A percentile compares a stretch with the other conserved stretches of the same genome.
These are phyloP conservation scores for Mamestra brassicae DNA, from an alignment of 2,888 invertebrate genomes.

Conservation along the genomic window DNA sequence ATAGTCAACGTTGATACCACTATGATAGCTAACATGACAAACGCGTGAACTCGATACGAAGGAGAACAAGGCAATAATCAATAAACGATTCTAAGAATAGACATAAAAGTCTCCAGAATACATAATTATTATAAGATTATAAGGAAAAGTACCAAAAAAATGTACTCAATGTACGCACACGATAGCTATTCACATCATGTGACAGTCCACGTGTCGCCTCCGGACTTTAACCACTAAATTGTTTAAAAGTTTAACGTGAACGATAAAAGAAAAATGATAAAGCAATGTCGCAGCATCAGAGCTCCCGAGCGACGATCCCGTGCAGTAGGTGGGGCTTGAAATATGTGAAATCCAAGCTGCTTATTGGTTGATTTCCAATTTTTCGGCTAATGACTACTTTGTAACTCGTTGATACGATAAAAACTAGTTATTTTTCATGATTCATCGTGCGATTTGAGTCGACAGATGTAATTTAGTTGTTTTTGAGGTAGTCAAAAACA, in stretches of 20 bases:
- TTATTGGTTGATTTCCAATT: constrained; percentile 28
- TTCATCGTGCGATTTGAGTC: constrained; percentile 20
- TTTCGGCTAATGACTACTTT: constrained; percentile 1
- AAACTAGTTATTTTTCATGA: constrained; percentile 3
- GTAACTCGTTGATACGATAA: not conserved
- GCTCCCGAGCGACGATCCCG: constrained; percentile 7
- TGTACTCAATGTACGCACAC: constrained; percentile 5
- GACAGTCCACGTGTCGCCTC: constrained; percentile 19
- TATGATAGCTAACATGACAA: not conserved
- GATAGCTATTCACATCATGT: constrained; percentile 13
- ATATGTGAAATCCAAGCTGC: constrained; percentile 12
- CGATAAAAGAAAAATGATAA: constrained; percentile 47
- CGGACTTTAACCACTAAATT: constrained; percentile 16
- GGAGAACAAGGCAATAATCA: too few relatives aligned
- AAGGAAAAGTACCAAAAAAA: constrained; percentile 7
- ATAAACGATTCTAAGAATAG: not conserved
- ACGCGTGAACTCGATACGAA: too few relatives aligned
- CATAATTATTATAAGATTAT: not conserved
- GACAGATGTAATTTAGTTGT: not conserved
- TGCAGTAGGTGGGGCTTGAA: constrained; percentile 37
- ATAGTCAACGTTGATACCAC: not conserved
- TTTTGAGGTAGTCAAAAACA: not conserved
- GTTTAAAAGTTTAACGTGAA: constrained; percentile 11
- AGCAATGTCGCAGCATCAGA: constrained; percentile 10
- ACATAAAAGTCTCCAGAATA: not conserved